Conservation (phyloP, 2,797 vertebrate species). For the Nyctalus aviator region DNA sequence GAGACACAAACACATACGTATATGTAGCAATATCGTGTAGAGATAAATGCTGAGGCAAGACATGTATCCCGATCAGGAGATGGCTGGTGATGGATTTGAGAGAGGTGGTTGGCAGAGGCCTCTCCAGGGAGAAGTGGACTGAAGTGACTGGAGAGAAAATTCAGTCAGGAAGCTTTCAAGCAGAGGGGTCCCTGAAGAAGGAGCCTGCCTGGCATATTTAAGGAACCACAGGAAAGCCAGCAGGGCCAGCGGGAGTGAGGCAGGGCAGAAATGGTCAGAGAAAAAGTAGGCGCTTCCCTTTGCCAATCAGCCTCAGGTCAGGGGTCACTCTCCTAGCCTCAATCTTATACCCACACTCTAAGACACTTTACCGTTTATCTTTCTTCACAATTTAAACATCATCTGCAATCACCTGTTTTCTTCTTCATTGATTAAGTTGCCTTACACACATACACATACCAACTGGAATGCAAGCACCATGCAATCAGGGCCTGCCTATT, state of each 20-base stretch:
- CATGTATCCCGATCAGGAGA: background rate
- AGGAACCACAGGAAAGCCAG: background rate
- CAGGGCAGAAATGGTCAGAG: background rate
- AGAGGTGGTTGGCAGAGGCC: background rate
- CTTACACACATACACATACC: background rate
- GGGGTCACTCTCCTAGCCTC: background rate
- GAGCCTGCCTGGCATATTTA: background rate
- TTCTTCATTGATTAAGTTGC: background rate
- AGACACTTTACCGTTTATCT: background rate
- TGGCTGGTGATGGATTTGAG: background rate
- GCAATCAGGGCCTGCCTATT: background rate
- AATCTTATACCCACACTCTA: background rate
- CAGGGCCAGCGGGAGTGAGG: background rate
- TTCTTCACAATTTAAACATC: background rate
- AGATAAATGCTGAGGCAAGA: background rate
- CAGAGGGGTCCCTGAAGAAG: background rate
- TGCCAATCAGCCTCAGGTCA: background rate
- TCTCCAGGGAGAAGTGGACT: background rate
- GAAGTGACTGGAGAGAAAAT: background rate
- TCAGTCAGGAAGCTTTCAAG: background rate
- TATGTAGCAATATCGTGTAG: background rate
- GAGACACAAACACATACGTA: background rate
- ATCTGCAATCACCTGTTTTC: background rate
- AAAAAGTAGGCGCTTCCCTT: background rate
- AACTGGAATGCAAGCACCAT: background rate